These are phyloP conservation scores for Spilarctia lutea DNA, from an alignment of 2,888 invertebrate genomes.

Conservation along the genomic window DNA sequence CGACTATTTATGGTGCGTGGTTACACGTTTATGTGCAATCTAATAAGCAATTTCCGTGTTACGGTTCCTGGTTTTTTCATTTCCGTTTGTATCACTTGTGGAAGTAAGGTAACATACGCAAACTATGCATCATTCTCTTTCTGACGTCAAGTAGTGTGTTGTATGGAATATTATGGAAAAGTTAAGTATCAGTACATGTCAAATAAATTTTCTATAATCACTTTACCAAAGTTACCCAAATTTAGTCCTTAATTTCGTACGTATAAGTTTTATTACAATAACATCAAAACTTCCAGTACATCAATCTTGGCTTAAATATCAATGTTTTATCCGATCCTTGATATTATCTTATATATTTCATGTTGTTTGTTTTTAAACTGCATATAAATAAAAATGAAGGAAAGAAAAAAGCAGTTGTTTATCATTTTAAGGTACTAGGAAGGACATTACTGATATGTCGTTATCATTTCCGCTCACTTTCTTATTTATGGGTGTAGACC, in stretches of 20 bases:
- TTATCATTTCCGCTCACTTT: background rate
- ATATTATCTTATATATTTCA: background rate
- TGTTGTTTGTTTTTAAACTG: background rate
- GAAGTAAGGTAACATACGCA: background rate
- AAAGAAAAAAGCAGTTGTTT: background rate
- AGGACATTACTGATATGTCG: background rate
- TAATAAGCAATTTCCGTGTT: slow-evolving; percentile 11
- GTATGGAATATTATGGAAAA: background rate
- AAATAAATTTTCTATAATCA: background rate
- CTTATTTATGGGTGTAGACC: background rate
- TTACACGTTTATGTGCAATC: slow-evolving; percentile 4
- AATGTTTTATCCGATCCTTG: background rate
- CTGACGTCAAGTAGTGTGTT: too few species aligned
- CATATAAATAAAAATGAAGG: too few species aligned
- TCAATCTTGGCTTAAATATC: background rate
- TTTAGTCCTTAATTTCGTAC: background rate
- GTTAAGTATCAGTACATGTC: background rate
- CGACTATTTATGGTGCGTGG: slow-evolving; percentile 4
- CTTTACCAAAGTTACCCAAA: background rate
- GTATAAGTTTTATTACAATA: background rate
- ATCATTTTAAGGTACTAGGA: background rate
- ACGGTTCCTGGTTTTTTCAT: slow-evolving; percentile 9
- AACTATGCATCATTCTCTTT: background rate
- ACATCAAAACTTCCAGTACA: background rate
- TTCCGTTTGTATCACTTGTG: slow-evolving; percentile 1